phyloP scores from a whole-genome alignment of 2,888 invertebrate genomes.

The Lithophane leautieri region DNA sequence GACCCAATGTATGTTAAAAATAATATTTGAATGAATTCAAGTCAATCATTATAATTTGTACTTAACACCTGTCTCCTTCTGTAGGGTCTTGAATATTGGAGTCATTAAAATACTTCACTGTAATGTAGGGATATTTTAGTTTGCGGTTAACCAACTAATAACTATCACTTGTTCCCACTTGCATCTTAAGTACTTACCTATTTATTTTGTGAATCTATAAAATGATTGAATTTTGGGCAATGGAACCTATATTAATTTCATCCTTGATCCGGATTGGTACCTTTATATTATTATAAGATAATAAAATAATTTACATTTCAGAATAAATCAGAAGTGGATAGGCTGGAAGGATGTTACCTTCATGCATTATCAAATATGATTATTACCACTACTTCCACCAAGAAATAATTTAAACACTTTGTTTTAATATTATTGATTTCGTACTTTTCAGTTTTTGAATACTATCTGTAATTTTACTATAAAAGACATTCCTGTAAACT shows the following conservation, averaged over 20 bases:
- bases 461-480: slow-evolving; percentile 19
- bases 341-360: slow-evolving; percentile 39
- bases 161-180: neutral
- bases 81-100: neutral
- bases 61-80: neutral
- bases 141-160: neutral
- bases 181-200: neutral
- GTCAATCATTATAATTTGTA: neutral
- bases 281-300: slow-evolving; percentile 12
- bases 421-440: neutral
- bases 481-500: slow-evolving; percentile 47
- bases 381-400: slow-evolving; percentile 7
- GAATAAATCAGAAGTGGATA: slow-evolving; percentile 63
- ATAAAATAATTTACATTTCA: slow-evolving; percentile 62
- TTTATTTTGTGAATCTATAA: neutral
- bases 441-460: slow-evolving; percentile 26
- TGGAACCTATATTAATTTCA: neutral
- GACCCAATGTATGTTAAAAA: neutral
- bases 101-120: neutral
- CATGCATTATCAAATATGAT: slow-evolving; percentile 16
- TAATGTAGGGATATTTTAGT: neutral
- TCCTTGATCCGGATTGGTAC: neutral
- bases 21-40: neutral
- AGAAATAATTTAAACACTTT: slow-evolving; percentile 21
- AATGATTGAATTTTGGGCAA: slow-evolving; percentile 4